These are phyloP conservation scores for Acronicta leporina DNA, from an alignment of 2,888 invertebrate genomes.

Conservation along the genomic window DNA sequence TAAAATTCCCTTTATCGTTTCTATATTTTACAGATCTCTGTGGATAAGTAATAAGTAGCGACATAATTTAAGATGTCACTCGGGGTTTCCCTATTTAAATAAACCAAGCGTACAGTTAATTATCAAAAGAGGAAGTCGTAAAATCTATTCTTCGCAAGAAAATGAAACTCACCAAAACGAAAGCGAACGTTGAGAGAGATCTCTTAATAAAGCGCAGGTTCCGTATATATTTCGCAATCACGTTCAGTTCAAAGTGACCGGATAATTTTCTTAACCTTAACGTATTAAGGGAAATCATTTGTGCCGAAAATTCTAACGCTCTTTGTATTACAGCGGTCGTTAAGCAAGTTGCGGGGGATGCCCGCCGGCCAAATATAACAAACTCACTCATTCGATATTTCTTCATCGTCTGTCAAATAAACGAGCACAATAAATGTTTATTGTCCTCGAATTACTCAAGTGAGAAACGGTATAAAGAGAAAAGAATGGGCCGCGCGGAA, in stretches of 20 bases:
- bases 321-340: constrained; percentile 69
- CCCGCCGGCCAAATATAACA: constrained; percentile 73
- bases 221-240: constrained; percentile 75
- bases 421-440: constrained; percentile 88
- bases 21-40: constrained; percentile 8
- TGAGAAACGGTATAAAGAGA: constrained; percentile 87
- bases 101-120: constrained; percentile 70
- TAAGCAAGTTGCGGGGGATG: constrained; percentile 69
- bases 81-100: constrained; percentile 51
- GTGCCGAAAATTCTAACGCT: constrained; percentile 56
- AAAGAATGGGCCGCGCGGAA: constrained; percentile 85
- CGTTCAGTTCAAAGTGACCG: constrained; percentile 70
- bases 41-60: constrained; percentile 14
- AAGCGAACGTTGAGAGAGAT: constrained; percentile 69
- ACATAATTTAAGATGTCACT: constrained; percentile 47
- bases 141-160: constrained; percentile 76
- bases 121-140: constrained; percentile 77
- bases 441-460: constrained; percentile 88
- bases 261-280: constrained; percentile 70
- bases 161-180: constrained; percentile 78
- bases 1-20: constrained; percentile 7
- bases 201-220: constrained; percentile 66
- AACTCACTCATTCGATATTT: constrained; percentile 83
- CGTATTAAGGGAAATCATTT: constrained; percentile 58
- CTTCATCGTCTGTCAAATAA: constrained; percentile 87